Percentiles rank a stretch among this genome's conserved stretches.
Evolutionary conservation across 2,888 invertebrate species (phyloP).

Genomic region (Megaustenia siamemsis): DNA sequence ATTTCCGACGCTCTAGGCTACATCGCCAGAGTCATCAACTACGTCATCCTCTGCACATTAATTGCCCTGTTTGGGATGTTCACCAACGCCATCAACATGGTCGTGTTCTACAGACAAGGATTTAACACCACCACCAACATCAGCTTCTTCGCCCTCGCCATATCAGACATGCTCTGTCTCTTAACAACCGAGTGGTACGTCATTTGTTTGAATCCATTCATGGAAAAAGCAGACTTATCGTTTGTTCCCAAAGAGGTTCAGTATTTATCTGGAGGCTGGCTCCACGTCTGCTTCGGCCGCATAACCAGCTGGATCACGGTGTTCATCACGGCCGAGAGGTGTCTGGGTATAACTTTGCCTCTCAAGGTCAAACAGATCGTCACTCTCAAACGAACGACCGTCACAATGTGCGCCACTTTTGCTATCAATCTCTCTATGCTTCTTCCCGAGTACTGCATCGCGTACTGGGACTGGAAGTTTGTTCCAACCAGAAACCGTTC

Average conservation of each 20-base stretch:
- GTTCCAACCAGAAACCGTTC: neutral
- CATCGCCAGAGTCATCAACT: neutral
- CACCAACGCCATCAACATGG: slow-evolving; percentile 26
- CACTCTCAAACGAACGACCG: neutral
- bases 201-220: neutral
- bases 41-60: neutral
- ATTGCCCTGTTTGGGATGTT: neutral
- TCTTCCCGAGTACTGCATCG: neutral
- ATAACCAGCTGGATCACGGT: slow-evolving; percentile 31
- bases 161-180: neutral
- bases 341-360: neutral
- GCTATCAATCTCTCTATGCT: neutral
- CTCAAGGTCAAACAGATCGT: slow-evolving; percentile 24
- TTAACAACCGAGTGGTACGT: neutral
- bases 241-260: slow-evolving; percentile 19
- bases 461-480: slow-evolving; percentile 15
- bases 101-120: slow-evolving; percentile 2
- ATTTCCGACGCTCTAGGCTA: neutral
- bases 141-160: slow-evolving; percentile 16
- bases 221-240: neutral
- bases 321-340: slow-evolving; percentile 16
- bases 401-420: neutral
- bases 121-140: slow-evolving; percentile 16
- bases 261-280: slow-evolving; percentile 6
- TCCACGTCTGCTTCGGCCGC: slow-evolving; percentile 12